Percentiles rank a stretch among this genome's conserved stretches.
These are phyloP conservation scores for Polylopha cassiicola DNA, from an alignment of 2,888 invertebrate genomes.

Conservation along the genomic window DNA sequence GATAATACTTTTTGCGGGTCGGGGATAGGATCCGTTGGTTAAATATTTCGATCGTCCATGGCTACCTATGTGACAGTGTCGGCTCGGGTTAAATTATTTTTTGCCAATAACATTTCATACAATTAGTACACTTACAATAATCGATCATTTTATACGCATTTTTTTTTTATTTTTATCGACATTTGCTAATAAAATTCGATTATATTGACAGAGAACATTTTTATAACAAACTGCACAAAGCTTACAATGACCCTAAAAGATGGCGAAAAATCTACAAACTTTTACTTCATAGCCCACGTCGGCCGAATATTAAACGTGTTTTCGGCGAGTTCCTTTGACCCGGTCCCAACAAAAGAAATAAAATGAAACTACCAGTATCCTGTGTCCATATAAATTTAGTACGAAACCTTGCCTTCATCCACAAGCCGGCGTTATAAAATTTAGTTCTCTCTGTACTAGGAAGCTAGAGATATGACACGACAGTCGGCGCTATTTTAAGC, in stretches of 20 bases:
- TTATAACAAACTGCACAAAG: too few species aligned
- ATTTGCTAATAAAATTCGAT: too few species aligned
- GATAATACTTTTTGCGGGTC: too few species aligned
- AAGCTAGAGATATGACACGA: background rate
- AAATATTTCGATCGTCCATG: too few species aligned
- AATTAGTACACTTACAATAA: too few species aligned
- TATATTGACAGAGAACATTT: too few species aligned
- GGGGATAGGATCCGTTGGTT: too few species aligned
- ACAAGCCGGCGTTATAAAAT: constrained; percentile 14
- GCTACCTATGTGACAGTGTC: too few species aligned
- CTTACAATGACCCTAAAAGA: background rate
- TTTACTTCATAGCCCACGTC: background rate
- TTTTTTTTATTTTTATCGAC: too few species aligned
- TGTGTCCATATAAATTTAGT: constrained; percentile 18
- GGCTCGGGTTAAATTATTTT: too few species aligned
- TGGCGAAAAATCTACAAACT: constrained; percentile 14
- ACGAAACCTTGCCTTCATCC: constrained; percentile 1
- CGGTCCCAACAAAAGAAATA: constrained; percentile 11
- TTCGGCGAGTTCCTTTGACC: constrained; percentile 10
- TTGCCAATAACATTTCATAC: too few species aligned
- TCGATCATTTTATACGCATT: too few species aligned
- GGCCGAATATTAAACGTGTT: constrained; percentile 12
- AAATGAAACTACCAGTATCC: constrained; percentile 13
- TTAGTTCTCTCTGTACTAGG: constrained; percentile 2
- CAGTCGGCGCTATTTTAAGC: constrained; percentile 6